These are phyloP conservation scores for Noctua janthina DNA, from an alignment of 2,888 invertebrate genomes.

Conservation along the genomic window DNA sequence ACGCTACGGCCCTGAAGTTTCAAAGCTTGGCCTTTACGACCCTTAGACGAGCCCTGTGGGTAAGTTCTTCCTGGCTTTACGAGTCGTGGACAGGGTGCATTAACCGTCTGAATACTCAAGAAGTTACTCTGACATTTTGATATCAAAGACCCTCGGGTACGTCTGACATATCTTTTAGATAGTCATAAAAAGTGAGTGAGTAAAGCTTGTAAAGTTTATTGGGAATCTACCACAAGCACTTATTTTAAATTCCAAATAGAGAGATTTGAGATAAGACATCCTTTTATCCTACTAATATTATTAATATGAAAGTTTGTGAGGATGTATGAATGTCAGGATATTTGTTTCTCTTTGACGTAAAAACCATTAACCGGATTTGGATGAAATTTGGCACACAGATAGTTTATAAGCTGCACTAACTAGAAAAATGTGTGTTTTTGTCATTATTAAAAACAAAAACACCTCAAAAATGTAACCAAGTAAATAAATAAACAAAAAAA, in stretches of 20 bases:
- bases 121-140: not conserved
- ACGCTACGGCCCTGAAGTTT: not conserved
- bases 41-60: conserved; percentile 11
- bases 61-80: conserved; percentile 15
- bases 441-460: too few relatives aligned
- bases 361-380: too few relatives aligned
- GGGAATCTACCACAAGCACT: not conserved
- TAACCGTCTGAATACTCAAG: conserved; percentile 12
- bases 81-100: conserved; percentile 14
- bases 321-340: too few relatives aligned
- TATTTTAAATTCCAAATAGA: not conserved
- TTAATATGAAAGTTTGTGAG: too few relatives aligned
- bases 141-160: not conserved
- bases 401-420: too few relatives aligned
- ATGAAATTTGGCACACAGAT: too few relatives aligned
- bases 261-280: too few relatives aligned
- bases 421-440: too few relatives aligned
- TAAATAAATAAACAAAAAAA: too few relatives aligned
- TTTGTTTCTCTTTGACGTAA: too few relatives aligned
- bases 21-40: conserved; percentile 5
- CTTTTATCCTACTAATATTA: too few relatives aligned
- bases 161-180: not conserved
- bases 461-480: too few relatives aligned
- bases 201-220: not conserved
- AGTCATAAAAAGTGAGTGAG: not conserved